Evolutionary conservation across 2,797 vertebrate species (phyloP).

Genomic region (Macrochelys suwanniensis): DNA sequence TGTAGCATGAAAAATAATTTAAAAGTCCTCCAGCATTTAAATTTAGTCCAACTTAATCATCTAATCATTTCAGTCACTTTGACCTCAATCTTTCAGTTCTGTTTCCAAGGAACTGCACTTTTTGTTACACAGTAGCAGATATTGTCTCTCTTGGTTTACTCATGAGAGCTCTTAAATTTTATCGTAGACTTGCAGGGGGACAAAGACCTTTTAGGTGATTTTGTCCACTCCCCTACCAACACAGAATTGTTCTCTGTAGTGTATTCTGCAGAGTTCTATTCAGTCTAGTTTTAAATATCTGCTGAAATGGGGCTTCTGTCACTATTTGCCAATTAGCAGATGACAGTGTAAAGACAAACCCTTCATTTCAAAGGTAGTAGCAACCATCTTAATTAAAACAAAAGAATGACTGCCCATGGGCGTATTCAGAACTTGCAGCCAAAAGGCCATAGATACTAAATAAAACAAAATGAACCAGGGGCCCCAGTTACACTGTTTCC

Average conservation of each 20-base stretch:
- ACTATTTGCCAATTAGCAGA: neutral
- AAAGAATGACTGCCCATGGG: neutral
- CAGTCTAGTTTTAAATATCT: neutral
- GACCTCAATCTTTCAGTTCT: neutral
- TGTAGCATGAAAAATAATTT: neutral
- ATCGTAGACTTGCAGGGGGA: neutral
- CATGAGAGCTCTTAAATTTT: neutral
- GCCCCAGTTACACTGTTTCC: neutral
- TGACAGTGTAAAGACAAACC: rapidly evolving
- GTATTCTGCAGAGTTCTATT: neutral
- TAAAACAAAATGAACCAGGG: neutral
- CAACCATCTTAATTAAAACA: neutral
- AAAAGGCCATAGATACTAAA: neutral
- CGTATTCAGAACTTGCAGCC: neutral
- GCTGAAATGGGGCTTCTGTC: neutral
- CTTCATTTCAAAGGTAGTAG: neutral
- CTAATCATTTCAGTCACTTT: constrained; percentile 22
- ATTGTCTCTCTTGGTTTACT: neutral
- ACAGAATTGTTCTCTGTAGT: neutral
- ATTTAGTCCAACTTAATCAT: constrained; percentile 16
- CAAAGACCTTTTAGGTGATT: neutral
- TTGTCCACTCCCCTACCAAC: neutral
- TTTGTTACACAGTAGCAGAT: constrained; percentile 5
- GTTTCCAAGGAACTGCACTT: neutral
- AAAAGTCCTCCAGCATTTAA: constrained; percentile 37